A percentile compares a stretch with the other conserved stretches of the same genome.
These are phyloP conservation scores for Bubo bubo DNA, from an alignment of 2,113 vertebrate species.

Conservation along the genomic window DNA sequence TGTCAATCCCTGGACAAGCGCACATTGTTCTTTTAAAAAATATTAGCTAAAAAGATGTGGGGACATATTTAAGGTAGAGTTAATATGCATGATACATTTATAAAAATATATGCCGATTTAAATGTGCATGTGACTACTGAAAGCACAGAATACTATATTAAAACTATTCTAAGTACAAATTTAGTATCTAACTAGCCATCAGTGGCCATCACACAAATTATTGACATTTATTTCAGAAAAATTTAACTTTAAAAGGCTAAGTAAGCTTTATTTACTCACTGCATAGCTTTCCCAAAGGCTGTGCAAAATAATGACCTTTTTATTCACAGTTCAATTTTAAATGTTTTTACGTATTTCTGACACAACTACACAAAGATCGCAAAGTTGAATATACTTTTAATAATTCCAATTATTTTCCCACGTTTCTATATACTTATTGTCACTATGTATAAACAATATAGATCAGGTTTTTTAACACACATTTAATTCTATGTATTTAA, in stretches of 20 bases:
- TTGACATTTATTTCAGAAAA: not conserved
- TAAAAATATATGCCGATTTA: not conserved
- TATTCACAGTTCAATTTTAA: not conserved
- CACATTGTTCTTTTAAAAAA: not conserved
- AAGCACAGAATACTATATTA: not conserved
- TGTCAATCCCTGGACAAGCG: not conserved
- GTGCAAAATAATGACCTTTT: not conserved
- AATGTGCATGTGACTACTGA: not conserved
- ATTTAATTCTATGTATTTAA: not conserved
- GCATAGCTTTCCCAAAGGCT: not conserved
- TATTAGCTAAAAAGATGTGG: not conserved
- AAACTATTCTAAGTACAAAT: not conserved
- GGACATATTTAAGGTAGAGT: not conserved
- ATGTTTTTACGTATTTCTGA: not conserved
- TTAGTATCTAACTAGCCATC: not conserved
- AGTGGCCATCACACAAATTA: not conserved
- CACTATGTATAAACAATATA: not conserved
- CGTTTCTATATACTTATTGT: fast-evolving
- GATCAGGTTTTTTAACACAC: fast-evolving
- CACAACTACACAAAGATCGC: not conserved
- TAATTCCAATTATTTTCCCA: not conserved
- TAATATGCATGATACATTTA: not conserved
- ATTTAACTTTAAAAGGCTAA: not conserved
- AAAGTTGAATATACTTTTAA: not conserved
- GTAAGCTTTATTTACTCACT: not conserved